phyloP scores from a whole-genome alignment of 2,797 vertebrate species.

The Xyrichtys novacula region DNA sequence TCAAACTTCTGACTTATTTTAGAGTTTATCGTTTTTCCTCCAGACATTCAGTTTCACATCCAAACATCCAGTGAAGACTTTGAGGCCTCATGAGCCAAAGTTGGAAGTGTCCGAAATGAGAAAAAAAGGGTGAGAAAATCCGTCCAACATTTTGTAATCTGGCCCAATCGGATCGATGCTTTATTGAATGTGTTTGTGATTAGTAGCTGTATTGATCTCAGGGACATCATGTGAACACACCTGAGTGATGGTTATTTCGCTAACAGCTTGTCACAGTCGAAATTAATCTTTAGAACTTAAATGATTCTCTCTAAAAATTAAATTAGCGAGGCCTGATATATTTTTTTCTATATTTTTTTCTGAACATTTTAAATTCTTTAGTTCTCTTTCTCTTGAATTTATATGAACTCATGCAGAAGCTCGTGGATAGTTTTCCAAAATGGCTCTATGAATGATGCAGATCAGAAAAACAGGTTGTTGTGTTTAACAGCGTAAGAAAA shows the following conservation, averaged over 20 bases:
- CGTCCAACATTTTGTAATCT: constrained; percentile 71
- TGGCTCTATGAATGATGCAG: constrained; percentile 1
- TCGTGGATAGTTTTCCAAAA: constrained; percentile 6
- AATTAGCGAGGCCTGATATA: not conserved
- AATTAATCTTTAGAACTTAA: constrained; percentile 50
- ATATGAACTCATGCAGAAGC: too few relatives aligned
- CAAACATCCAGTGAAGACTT: not conserved
- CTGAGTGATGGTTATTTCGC: constrained; percentile 64
- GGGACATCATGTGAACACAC: constrained; percentile 73
- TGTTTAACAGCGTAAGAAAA: too few relatives aligned
- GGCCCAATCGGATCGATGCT: constrained; percentile 70
- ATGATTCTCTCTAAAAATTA: constrained; percentile 37
- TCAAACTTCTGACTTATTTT: not conserved
- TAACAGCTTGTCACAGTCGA: constrained; percentile 55
- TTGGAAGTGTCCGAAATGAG: constrained; percentile 23
- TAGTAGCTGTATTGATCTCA: constrained; percentile 75
- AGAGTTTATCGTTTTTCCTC: not conserved
- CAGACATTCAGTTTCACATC: not conserved
- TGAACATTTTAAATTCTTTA: too few relatives aligned
- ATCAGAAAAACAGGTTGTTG: constrained; percentile 2
- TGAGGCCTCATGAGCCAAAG: constrained; percentile 40
- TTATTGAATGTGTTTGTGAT: constrained; percentile 77
- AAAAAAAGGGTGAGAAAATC: constrained; percentile 53
- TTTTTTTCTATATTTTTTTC: not conserved
- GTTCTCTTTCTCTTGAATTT: too few relatives aligned